Evolutionary conservation across 2,113 vertebrate species (phyloP).

Genomic region (Sphaerodactylus townsendi): DNA sequence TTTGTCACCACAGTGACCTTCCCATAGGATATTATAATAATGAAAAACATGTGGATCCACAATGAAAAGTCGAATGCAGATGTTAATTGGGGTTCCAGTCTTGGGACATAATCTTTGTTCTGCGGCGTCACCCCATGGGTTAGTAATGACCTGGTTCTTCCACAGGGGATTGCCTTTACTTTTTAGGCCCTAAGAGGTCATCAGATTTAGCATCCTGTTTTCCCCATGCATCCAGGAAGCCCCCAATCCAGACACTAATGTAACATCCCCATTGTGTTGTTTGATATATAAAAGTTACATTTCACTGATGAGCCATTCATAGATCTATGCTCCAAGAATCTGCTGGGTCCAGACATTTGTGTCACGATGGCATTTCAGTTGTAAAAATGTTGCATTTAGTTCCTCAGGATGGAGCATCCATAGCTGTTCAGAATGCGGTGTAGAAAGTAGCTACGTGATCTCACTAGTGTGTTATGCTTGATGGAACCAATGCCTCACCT

Average conservation of each 20-base stretch:
- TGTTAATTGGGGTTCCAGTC: conserved; percentile 26
- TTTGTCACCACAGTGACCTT: conserved; percentile 15
- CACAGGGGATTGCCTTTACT: no score
- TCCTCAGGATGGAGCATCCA: not conserved
- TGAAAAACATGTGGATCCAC: not conserved
- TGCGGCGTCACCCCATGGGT: no score
- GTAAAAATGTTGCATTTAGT: not conserved
- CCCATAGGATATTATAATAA: not conserved
- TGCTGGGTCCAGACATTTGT: not conserved
- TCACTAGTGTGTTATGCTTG: not conserved
- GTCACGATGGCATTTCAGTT: not conserved
- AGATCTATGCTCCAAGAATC: not conserved
- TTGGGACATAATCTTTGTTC: not conserved
- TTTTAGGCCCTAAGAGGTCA: no score
- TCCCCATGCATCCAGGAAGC: not conserved
- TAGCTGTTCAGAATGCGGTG: not conserved
- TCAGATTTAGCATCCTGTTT: not conserved
- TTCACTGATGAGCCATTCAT: not conserved
- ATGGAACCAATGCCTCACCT: not conserved
- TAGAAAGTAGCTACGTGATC: not conserved
- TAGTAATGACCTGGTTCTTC: no score
- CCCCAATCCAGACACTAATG: not conserved
- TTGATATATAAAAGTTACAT: no score
- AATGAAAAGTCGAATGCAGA: conserved; percentile 21
- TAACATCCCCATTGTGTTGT: no score